Percentiles rank a stretch among this genome's conserved stretches.
These are phyloP conservation scores for Cataglyphis albicans DNA, from an alignment of 2,888 invertebrate species.

Conservation along the genomic window DNA sequence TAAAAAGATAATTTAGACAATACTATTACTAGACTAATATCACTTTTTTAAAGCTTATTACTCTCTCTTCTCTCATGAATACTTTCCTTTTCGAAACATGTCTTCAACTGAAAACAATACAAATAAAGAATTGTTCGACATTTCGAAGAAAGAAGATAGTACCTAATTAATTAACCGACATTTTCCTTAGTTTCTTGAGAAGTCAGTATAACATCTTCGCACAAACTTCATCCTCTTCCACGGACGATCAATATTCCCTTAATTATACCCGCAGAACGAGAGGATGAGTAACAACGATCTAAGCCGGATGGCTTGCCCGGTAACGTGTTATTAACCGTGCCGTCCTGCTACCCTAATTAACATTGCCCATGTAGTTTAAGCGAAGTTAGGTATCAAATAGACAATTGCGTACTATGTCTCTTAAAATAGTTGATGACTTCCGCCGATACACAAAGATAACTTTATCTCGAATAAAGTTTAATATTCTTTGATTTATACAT, in stretches of 20 bases:
- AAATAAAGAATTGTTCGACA: neutral
- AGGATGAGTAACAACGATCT: slow-evolving; percentile 72
- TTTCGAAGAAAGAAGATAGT: neutral
- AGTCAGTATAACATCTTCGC: slow-evolving; percentile 17
- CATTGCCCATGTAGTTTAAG: slow-evolving; percentile 64
- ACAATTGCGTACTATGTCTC: slow-evolving; percentile 42
- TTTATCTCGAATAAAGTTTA: neutral
- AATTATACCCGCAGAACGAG: slow-evolving; percentile 63
- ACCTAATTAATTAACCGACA: slow-evolving; percentile 38
- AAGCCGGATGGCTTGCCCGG: slow-evolving; percentile 66
- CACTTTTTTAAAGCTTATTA: neutral
- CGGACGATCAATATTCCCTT: slow-evolving; percentile 57
- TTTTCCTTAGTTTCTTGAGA: slow-evolving; percentile 20
- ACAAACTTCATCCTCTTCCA: slow-evolving; percentile 25
- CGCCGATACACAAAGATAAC: neutral
- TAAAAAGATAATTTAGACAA: neutral
- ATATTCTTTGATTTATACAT: neutral
- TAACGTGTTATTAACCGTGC: slow-evolving; percentile 76
- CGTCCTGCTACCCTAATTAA: slow-evolving; percentile 76
- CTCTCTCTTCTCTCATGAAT: neutral
- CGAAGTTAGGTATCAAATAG: slow-evolving; percentile 67
- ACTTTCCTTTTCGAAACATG: neutral
- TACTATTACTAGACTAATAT: neutral
- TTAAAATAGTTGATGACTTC: slow-evolving; percentile 61
- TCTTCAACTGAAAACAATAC: neutral